Base-by-base conservation (phyloP, 2,797 vertebrate species). In the Mergus octosetaceus region DNA sequence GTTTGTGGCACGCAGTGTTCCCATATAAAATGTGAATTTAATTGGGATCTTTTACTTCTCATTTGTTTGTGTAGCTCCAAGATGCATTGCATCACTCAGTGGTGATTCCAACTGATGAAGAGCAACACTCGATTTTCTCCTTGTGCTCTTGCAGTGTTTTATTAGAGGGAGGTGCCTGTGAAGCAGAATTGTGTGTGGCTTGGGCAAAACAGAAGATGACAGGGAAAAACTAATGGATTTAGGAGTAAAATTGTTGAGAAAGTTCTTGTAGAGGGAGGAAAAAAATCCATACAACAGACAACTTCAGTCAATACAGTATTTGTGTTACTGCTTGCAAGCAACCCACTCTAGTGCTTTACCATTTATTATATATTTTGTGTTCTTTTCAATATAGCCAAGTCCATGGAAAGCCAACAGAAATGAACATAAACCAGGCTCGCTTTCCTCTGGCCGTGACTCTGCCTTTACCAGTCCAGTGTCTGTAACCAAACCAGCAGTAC, bases 401-500 rank as follows among this genome's bases (percentile, higher is more conserved):
- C 98, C 99, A 73, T 99, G 99, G 99, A 99, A 99, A 98, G 95
- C 99, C 89, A 98, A 98, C 95, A 98, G 98, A 97, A 98, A 98
- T 98, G 99, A 99, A 97, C 98, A 98, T 70, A 99, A 99, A 98
- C 94, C 99, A 95, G 98, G 98, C 97, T 99, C 99, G 28, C 98
- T 99, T 97, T 98, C 99, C 96, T 98, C 98, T 85, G 98, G 98
- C 96, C 98, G 99, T 96, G 99, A 99, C 97, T 99, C 99, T 93
- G 98, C 99, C 97, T 99, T 99, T 98, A 99, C 99, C 98, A 99
- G 99, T 98, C 99, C 99, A 47, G 97, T 99, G 94, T 99, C 99
- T 98, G 98, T 98, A 98, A 98, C 98, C 98, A 99, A 99, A 98
- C 98, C 99, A 97, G 98, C 98, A 97, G 98, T 98, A 97, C 98